phyloP scores from a whole-genome alignment of 1,140 invertebrate species.

The Drosophila tristis region DNA sequence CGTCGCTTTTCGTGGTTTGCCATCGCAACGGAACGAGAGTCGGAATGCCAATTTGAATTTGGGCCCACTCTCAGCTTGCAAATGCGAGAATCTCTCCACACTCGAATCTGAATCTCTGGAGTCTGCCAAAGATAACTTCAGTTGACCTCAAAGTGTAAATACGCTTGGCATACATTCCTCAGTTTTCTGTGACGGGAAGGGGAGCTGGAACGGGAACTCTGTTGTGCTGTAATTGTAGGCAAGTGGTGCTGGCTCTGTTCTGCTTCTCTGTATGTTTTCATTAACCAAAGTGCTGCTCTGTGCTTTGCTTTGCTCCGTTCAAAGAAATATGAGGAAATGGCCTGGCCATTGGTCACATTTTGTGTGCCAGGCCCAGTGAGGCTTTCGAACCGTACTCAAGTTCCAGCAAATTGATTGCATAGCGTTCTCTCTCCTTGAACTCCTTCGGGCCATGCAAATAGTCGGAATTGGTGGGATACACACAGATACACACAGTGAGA shows the following conservation, averaged over 20 bases:
- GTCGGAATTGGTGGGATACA: constrained; percentile 24
- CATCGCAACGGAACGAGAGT: constrained; percentile 32
- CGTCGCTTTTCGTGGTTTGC: constrained; percentile 61
- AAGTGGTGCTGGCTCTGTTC: not conserved
- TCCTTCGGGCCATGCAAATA: constrained; percentile 35
- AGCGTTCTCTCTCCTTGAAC: constrained; percentile 11
- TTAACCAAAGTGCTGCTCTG: constrained; percentile 31
- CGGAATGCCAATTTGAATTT: constrained; percentile 25
- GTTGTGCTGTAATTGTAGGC: no score
- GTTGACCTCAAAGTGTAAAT: constrained; percentile 8
- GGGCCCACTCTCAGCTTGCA: constrained; percentile 37
- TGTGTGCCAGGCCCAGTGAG: constrained; percentile 13
- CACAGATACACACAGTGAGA: not conserved
- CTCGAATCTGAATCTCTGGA: no score
- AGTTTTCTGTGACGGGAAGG: not conserved
- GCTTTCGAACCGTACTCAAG: constrained; percentile 19
- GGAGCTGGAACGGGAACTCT: not conserved
- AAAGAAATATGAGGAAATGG: constrained; percentile 39
- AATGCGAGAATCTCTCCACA: constrained; percentile 32
- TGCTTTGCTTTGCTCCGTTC: not conserved
- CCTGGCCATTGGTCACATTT: constrained; percentile 26
- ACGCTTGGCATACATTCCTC: constrained; percentile 13
- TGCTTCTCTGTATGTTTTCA: constrained; percentile 38
- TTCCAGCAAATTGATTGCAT: constrained; percentile 30
- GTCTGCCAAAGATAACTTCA: constrained; percentile 22